Evolutionary conservation across 2,113 vertebrate genomes (phyloP).

Genomic region (Lampris megalopsis): DNA sequence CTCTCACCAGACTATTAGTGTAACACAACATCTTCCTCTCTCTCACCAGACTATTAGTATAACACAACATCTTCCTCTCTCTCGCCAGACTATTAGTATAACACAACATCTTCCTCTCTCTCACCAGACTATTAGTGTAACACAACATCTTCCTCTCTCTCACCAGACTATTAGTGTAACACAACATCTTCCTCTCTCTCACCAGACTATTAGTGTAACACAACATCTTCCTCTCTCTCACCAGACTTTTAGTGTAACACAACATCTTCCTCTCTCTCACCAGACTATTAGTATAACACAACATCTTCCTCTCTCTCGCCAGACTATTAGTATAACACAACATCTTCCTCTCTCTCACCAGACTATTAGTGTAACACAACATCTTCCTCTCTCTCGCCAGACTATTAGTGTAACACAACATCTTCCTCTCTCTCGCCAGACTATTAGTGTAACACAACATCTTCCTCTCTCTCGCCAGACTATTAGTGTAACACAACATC

Average conservation of each 20-base stretch:
- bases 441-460: not conserved
- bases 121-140: conserved; percentile 18
- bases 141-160: conserved; percentile 26
- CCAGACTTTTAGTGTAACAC: conserved; percentile 12
- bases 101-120: conserved; percentile 21
- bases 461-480: conserved; percentile 41
- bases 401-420: not conserved
- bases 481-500: not conserved
- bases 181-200: conserved; percentile 25
- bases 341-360: conserved; percentile 34
- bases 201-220: conserved; percentile 12
- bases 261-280: conserved; percentile 29
- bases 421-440: conserved; percentile 37
- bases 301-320: conserved; percentile 33
- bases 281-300: conserved; percentile 11
- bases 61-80: conserved; percentile 21
- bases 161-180: conserved; percentile 12
- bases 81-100: conserved; percentile 21
- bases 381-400: conserved; percentile 36
- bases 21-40: conserved; percentile 20
- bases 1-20: conserved; percentile 24
- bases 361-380: not conserved
- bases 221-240: conserved; percentile 25
- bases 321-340: conserved; percentile 4
- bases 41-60: conserved; percentile 19